Conservation (phyloP, 2,113 vertebrate genomes). For the Heteronetta atricapilla region DNA sequence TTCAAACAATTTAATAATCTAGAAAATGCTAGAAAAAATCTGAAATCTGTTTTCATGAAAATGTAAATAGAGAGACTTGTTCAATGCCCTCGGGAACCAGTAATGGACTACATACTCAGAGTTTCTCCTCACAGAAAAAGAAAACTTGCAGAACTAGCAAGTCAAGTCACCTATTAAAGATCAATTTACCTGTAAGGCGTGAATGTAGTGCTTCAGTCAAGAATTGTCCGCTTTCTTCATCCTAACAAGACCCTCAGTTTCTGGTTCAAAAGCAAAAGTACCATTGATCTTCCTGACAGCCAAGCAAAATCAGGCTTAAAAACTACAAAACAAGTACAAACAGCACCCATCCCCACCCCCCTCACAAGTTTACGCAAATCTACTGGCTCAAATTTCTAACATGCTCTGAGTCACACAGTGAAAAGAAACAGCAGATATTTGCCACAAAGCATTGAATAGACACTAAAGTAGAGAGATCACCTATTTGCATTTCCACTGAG, state of each 20-base stretch:
- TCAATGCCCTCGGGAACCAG: background rate
- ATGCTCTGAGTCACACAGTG: background rate
- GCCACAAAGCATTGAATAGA: background rate
- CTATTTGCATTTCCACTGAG: background rate
- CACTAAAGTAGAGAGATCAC: background rate
- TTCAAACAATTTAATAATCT: background rate
- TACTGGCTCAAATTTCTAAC: slow-evolving; percentile 22
- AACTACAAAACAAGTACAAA: background rate
- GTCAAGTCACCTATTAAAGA: slow-evolving; percentile 2
- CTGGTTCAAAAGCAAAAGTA: background rate
- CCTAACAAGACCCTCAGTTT: background rate
- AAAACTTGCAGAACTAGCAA: background rate
- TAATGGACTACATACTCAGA: background rate
- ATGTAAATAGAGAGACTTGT: background rate
- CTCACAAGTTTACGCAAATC: background rate
- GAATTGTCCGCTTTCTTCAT: background rate
- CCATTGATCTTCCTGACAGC: background rate
- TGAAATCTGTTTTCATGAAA: background rate
- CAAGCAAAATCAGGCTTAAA: background rate
- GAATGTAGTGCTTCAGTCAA: background rate
- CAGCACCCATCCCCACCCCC: background rate
- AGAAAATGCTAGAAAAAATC: background rate
- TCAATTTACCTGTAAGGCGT: background rate
- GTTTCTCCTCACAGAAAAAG: background rate
- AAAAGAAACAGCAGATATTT: background rate